Conservation (phyloP, 1,140 invertebrate species). For the Drosophila busckii region DNA sequence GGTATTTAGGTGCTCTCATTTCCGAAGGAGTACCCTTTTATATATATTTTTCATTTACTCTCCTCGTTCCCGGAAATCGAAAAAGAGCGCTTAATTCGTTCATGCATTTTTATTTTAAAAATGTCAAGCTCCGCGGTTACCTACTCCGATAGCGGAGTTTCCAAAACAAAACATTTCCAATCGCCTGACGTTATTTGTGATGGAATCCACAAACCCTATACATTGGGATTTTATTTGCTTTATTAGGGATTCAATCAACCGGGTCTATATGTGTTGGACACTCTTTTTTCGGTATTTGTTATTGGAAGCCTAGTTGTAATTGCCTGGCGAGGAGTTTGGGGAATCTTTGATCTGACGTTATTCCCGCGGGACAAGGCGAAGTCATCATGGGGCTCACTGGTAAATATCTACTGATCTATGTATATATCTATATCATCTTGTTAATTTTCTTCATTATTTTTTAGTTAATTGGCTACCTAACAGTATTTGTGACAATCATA, state of each 20-base stretch:
- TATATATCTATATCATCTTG: neutral
- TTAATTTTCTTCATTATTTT: neutral
- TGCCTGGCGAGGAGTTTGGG: conserved; percentile 92
- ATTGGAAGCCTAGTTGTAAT: conserved; percentile 91
- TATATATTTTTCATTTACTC: too few relatives aligned
- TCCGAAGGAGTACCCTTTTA: too few relatives aligned
- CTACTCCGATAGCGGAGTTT: too few relatives aligned
- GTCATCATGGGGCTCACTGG: conserved; percentile 88
- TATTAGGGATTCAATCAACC: conserved; percentile 85
- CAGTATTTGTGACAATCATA: conserved; percentile 85
- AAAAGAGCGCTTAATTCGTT: too few relatives aligned
- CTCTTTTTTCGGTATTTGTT: conserved; percentile 90
- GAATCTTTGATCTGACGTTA: conserved; percentile 87
- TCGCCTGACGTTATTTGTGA: too few relatives aligned
- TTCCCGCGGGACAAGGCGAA: conserved; percentile 83
- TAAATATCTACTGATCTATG: conserved; percentile 79
- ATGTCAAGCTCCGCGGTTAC: too few relatives aligned
- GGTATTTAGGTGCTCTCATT: too few relatives aligned
- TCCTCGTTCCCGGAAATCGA: too few relatives aligned
- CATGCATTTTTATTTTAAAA: too few relatives aligned
- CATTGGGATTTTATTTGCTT: neutral
- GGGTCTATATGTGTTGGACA: conserved; percentile 89
- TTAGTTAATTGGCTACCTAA: conserved; percentile 87
- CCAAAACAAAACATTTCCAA: too few relatives aligned
- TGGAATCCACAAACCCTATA: too few relatives aligned